These are phyloP conservation scores for Stegodyphus mimosarum DNA, from an alignment of 1,140 invertebrate species.

Conservation along the genomic window DNA sequence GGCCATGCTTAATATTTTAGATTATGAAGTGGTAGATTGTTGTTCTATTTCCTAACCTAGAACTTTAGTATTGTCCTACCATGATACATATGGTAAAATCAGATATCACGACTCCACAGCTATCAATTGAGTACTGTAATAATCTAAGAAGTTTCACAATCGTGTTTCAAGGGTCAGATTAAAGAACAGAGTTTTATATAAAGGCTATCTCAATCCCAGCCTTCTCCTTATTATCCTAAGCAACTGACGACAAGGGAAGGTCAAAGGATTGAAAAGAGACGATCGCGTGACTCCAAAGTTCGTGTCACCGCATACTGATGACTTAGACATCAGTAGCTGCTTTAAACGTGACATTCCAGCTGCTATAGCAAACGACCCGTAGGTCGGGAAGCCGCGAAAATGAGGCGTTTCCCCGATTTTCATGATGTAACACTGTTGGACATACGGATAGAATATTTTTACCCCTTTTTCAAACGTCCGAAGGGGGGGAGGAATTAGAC, in stretches of 20 bases:
- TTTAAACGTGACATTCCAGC: neutral
- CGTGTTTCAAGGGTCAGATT: conserved; percentile 5
- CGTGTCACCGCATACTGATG: conserved; percentile 49
- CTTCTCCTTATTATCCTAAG: conserved; percentile 11
- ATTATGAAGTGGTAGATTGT: no score
- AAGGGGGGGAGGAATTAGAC: no score
- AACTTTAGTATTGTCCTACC: no score
- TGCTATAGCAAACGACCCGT: neutral
- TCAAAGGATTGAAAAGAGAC: conserved; percentile 20
- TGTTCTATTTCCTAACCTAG: no score
- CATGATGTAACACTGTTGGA: no score
- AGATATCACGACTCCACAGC: no score
- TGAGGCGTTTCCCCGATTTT: neutral
- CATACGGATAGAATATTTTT: no score
- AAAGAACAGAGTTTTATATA: conserved; percentile 1
- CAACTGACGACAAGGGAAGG: conserved; percentile 30
- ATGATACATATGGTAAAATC: no score
- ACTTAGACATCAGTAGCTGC: neutral
- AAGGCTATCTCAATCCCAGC: conserved; percentile 9
- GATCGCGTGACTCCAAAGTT: conserved; percentile 25
- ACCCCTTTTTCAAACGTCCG: no score
- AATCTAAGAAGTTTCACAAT: no score
- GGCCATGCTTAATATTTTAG: no score
- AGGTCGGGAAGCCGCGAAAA: neutral
- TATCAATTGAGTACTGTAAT: no score